Percentiles rank a stretch among this genome's conserved stretches.
Evolutionary conservation across 2,113 vertebrate species (phyloP).

Genomic region (Nesospiza acunhae): DNA sequence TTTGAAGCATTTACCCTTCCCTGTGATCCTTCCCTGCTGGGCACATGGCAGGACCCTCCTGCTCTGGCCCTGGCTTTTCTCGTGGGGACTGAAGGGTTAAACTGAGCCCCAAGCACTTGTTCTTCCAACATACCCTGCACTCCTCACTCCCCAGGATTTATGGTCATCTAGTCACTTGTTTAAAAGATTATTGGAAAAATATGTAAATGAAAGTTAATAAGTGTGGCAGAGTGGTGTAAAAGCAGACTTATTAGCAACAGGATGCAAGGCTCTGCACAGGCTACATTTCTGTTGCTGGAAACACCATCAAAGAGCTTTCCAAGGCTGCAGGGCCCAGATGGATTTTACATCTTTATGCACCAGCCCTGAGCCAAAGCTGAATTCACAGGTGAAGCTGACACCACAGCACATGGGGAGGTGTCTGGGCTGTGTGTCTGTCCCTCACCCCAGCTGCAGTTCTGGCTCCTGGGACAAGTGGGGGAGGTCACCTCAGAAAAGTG

Average conservation of each 20-base stretch:
- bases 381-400: slow-evolving; percentile 46
- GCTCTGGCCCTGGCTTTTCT: not conserved
- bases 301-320: slow-evolving; percentile 46
- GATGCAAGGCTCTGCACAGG: slow-evolving; percentile 1
- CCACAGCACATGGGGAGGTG: not conserved
- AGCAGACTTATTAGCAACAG: slow-evolving; percentile 43
- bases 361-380: slow-evolving; percentile 26
- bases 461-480: not conserved
- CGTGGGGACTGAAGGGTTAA: not conserved
- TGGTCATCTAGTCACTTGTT: slow-evolving; percentile 34
- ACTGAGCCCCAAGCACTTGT: not conserved
- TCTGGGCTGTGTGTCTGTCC: not conserved
- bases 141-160: slow-evolving; percentile 32
- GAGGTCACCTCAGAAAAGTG: not conserved
- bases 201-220: slow-evolving; percentile 64
- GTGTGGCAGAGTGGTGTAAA: slow-evolving; percentile 28
- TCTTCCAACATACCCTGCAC: not conserved
- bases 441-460: not conserved
- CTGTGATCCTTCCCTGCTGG: not conserved
- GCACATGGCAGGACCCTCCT: not conserved
- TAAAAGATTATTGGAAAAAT: slow-evolving; percentile 60
- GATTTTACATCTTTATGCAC: slow-evolving; percentile 18
- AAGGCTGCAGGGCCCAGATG: slow-evolving; percentile 10
- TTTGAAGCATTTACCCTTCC: not conserved
- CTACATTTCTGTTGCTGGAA: slow-evolving; percentile 54